Percentiles rank a stretch among this genome's conserved stretches.
Conservation (phyloP, 2,113 vertebrate genomes). For the Hippopotamus amphibius region DNA sequence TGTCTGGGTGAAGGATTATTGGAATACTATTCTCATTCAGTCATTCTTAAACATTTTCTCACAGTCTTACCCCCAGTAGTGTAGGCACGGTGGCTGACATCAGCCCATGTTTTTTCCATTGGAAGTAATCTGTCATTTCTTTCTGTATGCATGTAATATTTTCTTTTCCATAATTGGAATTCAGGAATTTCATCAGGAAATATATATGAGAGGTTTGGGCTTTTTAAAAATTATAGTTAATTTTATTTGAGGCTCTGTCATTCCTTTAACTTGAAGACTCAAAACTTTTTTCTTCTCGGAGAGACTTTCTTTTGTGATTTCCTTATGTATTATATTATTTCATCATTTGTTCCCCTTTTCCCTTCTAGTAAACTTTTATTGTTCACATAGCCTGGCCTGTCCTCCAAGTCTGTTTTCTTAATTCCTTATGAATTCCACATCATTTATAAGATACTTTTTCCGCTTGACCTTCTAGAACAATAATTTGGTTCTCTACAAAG, state of each 20-base stretch:
- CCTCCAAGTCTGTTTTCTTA: slow-evolving; percentile 32
- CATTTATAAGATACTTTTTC: slow-evolving; percentile 39
- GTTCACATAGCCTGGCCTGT: slow-evolving; percentile 1
- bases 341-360: neutral
- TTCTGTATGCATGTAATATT: slow-evolving; percentile 8
- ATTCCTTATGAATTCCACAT: slow-evolving; percentile 38
- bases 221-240: neutral
- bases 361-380: slow-evolving; percentile 43
- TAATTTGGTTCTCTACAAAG: slow-evolving; percentile 44
- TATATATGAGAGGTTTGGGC: neutral
- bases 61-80: neutral
- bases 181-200: slow-evolving; percentile 48
- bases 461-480: slow-evolving; percentile 35
- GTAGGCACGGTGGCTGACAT: neutral
- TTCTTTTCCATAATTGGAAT: slow-evolving; percentile 39
- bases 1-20: slow-evolving; percentile 2
- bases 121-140: neutral
- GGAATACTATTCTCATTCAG: slow-evolving; percentile 18
- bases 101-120: neutral
- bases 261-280: slow-evolving; percentile 12
- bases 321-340: slow-evolving; percentile 52
- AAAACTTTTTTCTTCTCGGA: slow-evolving; percentile 21
- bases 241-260: neutral
- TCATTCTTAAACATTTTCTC: slow-evolving; percentile 37
- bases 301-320: slow-evolving; percentile 60